These are phyloP conservation scores for Phortica magna DNA, from an alignment of 2,888 invertebrate genomes.

Conservation along the genomic window DNA sequence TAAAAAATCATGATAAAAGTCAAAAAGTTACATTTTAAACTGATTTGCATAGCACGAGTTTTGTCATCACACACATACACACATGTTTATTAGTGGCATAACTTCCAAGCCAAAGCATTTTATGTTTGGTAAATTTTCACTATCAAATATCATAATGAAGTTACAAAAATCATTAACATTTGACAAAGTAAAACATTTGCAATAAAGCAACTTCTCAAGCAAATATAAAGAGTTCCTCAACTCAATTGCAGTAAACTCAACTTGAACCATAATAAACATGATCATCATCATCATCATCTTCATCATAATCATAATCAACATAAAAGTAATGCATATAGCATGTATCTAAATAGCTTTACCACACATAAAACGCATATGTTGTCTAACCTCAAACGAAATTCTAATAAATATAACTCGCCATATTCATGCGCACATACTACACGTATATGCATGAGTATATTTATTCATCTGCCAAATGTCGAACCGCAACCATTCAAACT, in stretches of 20 bases:
- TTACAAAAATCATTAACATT: slow-evolving; percentile 9
- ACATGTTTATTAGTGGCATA: background rate
- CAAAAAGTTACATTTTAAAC: background rate
- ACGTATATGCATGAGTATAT: slow-evolving; percentile 8
- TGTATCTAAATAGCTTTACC: background rate
- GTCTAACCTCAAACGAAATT: slow-evolving; percentile 32
- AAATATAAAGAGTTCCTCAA: slow-evolving; percentile 10
- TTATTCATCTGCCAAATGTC: background rate
- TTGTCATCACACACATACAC: background rate
- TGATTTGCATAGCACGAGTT: slow-evolving; percentile 12
- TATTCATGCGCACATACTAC: slow-evolving; percentile 6
- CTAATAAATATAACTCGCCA: slow-evolving; percentile 21
- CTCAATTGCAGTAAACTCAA: background rate
- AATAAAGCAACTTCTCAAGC: background rate
- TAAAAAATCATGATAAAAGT: background rate
- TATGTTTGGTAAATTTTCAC: background rate
- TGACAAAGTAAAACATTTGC: slow-evolving; percentile 6
- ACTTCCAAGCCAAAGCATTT: slow-evolving; percentile 2
- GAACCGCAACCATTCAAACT: background rate
- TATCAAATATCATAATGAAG: slow-evolving; percentile 1
- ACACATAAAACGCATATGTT: slow-evolving; percentile 56
- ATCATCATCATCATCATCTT: slow-evolving; percentile 32
- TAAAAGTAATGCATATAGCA: slow-evolving; percentile 27
- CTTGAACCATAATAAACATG: slow-evolving; percentile 19
- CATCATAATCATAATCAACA: slow-evolving; percentile 33